Base-by-base conservation (phyloP, 2,113 vertebrate species). In the Pachycephala philippinensis region DNA sequence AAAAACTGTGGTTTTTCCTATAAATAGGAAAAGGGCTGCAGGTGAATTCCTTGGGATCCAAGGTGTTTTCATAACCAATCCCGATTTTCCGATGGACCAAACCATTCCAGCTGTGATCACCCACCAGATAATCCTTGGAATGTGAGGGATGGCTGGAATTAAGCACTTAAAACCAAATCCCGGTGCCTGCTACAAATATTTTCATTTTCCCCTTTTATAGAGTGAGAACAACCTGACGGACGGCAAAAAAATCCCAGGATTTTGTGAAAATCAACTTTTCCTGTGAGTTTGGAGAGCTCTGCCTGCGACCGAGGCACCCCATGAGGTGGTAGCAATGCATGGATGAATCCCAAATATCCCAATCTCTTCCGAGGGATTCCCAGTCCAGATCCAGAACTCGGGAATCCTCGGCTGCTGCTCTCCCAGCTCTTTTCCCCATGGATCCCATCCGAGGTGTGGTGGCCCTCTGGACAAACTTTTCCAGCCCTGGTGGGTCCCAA, bases 281-380 rank as follows among this genome's bases (percentile, higher is more conserved):
- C 31, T 0, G 1, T 26, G 35, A 9, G 6, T 11, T 18, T 6
- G 53, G 56, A 13, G 56, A 27, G 66, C 44, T 68, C 54, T 40
- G 37, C 33, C 26, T 1, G 1, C 1, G 49, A 7, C 35, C 9
- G 2, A 6, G 37, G 45, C 19, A 24, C 27, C 30, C 59, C 11
- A 6, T 0, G 47, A 42, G 37, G 1, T n/a, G n/a, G n/a, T n/a
- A n/a, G n/a, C 16, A 4, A 14, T 4, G 23, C 26, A 4, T 1
- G 19, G 52, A 21, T 7, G 45, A 16, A 42, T 20, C 56, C 44
- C 56, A 22, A 21, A 69, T 2, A 15, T 63, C 74, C 54, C 2
- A 1, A 5, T 56, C 39, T 14, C 39, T 24, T 18, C 40, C n/a
- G 5, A 6, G 17, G 37, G 15, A n/a, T 40, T 47, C 53, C 64